A percentile compares a stretch with the other conserved stretches of the same genome.
These are phyloP conservation scores for Orthonevra nobilis DNA, from an alignment of 2,888 invertebrate genomes.

Conservation along the genomic window DNA sequence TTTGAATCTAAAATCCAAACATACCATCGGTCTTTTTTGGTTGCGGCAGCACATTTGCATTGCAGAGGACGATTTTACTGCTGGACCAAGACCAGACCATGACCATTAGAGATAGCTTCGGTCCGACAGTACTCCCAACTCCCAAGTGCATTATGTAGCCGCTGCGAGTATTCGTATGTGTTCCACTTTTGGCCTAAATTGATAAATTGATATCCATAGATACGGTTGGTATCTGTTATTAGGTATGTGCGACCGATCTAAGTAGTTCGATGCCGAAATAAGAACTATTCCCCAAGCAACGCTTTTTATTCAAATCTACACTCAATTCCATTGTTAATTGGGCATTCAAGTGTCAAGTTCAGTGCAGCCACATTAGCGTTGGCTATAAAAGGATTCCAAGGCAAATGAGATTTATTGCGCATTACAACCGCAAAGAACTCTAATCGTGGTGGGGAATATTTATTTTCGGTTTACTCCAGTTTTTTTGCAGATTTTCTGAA, in stretches of 20 bases:
- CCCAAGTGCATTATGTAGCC: constrained; percentile 16
- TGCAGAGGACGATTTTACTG: constrained; percentile 35
- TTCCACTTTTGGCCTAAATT: constrained; percentile 62
- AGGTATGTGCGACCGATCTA: constrained; percentile 11
- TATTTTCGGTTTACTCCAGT: constrained; percentile 61
- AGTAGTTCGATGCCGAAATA: constrained; percentile 44
- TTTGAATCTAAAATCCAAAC: constrained; percentile 61
- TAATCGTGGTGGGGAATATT: no score
- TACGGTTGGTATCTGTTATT: constrained; percentile 16
- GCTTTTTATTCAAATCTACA: constrained; percentile 70
- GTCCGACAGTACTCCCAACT: constrained; percentile 8
- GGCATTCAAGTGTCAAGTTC: constrained; percentile 80
- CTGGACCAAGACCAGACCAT: constrained; percentile 56
- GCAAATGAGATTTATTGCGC: constrained; percentile 67
- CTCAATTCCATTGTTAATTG: constrained; percentile 77
- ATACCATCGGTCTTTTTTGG: constrained; percentile 39
- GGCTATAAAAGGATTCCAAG: constrained; percentile 77
- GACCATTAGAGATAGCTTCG: constrained; percentile 65
- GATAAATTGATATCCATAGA: constrained; percentile 62
- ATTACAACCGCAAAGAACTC: constrained; percentile 41
- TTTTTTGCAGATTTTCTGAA: constrained; percentile 2
- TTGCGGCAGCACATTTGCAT: constrained; percentile 43
- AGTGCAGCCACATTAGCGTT: constrained; percentile 80
- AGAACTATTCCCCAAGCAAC: constrained; percentile 45
- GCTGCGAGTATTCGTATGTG: no score